phyloP scores from a whole-genome alignment of 2,888 invertebrate genomes.

The Caenorhabditis sinica region DNA sequence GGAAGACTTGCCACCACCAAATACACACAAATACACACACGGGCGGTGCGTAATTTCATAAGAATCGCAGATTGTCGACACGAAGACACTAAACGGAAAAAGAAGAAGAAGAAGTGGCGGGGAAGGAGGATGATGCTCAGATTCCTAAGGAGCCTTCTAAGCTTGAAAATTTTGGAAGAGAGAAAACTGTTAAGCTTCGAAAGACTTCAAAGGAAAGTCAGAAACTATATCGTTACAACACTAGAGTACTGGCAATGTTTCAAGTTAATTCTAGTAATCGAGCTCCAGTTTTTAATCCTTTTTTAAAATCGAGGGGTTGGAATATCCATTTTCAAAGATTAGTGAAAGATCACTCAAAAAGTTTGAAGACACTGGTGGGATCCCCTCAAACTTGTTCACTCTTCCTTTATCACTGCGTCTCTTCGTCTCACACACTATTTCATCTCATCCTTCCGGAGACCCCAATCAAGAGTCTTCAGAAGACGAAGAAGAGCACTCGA shows the following conservation, averaged over 20 bases:
- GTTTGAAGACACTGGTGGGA: constrained; percentile 31
- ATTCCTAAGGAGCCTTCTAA: constrained; percentile 4
- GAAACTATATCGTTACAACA: too few species aligned
- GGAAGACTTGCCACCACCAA: constrained; percentile 26
- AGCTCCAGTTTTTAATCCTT: too few species aligned
- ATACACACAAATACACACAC: neutral
- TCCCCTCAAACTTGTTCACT: constrained; percentile 56
- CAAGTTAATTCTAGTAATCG: too few species aligned
- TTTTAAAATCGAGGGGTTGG: too few species aligned
- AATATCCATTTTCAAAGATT: neutral
- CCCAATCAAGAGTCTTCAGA: constrained; percentile 66
- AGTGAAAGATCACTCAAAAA: constrained; percentile 3
- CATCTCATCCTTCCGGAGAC: constrained; percentile 43
- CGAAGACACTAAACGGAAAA: constrained; percentile 26
- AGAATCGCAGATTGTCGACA: constrained; percentile 41
- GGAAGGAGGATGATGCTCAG: constrained; percentile 15
- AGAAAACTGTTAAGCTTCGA: neutral
- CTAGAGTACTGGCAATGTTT: too few species aligned
- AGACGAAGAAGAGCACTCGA: constrained; percentile 63
- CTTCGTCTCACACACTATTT: constrained; percentile 44
- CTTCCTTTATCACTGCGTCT: constrained; percentile 38
- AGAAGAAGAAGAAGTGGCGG: neutral
- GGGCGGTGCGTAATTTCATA: constrained; percentile 62
- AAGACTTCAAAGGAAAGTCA: too few species aligned
- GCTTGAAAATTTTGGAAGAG: neutral